phyloP scores from a whole-genome alignment of 2,888 invertebrate species.

The Chouioia cunea region DNA sequence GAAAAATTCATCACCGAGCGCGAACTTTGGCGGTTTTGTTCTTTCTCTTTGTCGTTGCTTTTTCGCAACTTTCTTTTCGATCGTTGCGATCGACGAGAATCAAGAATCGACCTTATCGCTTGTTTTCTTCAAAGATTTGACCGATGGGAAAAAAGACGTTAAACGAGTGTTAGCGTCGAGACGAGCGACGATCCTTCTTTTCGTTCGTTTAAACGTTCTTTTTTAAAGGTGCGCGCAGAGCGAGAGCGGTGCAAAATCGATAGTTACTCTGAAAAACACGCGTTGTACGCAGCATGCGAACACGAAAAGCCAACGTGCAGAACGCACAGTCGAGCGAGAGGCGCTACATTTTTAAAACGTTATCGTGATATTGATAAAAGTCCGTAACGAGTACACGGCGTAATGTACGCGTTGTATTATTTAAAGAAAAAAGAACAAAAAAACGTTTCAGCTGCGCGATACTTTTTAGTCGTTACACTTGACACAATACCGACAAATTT shows the following conservation, averaged over 20 bases:
- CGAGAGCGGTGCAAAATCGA: conserved; percentile 13
- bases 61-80: neutral
- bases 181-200: neutral
- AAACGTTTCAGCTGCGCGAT: too few relatives aligned
- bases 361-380: conserved; percentile 32
- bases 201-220: neutral
- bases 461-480: too few relatives aligned
- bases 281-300: neutral
- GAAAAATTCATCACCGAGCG: conserved; percentile 16
- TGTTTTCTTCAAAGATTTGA: too few relatives aligned
- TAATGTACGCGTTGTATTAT: too few relatives aligned
- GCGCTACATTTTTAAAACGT: conserved; percentile 5
- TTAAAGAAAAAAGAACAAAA: too few relatives aligned
- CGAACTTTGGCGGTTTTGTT: neutral
- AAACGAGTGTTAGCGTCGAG: neutral
- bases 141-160: conserved; percentile 22
- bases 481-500: too few relatives aligned
- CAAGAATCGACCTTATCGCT: too few relatives aligned
- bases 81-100: too few relatives aligned
- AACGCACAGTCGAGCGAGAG: neutral
- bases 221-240: too few relatives aligned
- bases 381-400: too few relatives aligned
- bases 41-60: neutral
- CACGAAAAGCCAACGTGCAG: neutral
- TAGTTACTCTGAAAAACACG: neutral